Conservation (phyloP, 1,140 invertebrate genomes). For the Drepana arcuata region DNA sequence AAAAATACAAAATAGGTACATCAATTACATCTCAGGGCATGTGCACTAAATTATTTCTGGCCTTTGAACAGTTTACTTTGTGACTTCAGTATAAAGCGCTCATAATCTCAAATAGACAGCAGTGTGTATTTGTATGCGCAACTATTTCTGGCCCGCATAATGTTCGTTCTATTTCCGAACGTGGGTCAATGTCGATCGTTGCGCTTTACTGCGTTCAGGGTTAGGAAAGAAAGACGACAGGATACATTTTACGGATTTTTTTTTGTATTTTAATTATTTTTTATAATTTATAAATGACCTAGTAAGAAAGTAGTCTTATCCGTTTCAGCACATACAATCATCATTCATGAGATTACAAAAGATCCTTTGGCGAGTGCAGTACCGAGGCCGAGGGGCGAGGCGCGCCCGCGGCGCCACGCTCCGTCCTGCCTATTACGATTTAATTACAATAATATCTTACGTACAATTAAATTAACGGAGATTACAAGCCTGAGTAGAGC, state of each 20-base stretch:
- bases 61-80: no score
- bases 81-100: no score
- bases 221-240: slow-evolving; percentile 23
- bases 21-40: no score
- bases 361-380: slow-evolving; percentile 82
- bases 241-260: slow-evolving; percentile 61
- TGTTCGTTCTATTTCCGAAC: slow-evolving; percentile 33
- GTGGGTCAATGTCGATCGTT: slow-evolving; percentile 53
- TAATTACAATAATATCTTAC: slow-evolving; percentile 71
- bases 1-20: no score
- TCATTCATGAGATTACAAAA: slow-evolving; percentile 75
- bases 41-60: no score
- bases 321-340: slow-evolving; percentile 77
- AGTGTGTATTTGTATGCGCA: no score
- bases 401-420: slow-evolving; percentile 62
- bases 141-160: slow-evolving; percentile 10
- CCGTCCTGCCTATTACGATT: slow-evolving; percentile 62
- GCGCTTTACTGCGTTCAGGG: slow-evolving; percentile 11
- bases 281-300: slow-evolving; percentile 72
- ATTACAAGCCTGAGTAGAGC: slow-evolving; percentile 66
- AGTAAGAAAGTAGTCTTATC: slow-evolving; percentile 72
- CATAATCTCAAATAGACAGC: no score
- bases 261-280: slow-evolving; percentile 65
- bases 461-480: slow-evolving; percentile 70
- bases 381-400: slow-evolving; percentile 60